phyloP scores from a whole-genome alignment of 2,888 invertebrate genomes.

The Scaeva pyrastri region DNA sequence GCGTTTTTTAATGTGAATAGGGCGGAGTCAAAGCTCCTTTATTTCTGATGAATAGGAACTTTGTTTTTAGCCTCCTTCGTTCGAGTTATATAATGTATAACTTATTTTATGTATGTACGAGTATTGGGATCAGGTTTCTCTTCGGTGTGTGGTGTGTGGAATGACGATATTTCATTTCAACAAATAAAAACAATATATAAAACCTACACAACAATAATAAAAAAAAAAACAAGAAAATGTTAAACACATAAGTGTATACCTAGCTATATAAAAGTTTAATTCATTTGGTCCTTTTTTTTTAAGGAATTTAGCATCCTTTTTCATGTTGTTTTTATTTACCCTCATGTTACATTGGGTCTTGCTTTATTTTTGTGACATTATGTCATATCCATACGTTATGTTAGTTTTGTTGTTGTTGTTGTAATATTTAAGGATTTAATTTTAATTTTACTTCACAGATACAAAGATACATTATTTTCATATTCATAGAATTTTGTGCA shows the following conservation, averaged over 20 bases:
- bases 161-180: conserved; percentile 38
- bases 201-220: too few relatives aligned
- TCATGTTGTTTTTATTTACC: conserved; percentile 68
- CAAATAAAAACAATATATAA: conserved; percentile 33
- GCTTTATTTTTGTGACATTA: conserved; percentile 62
- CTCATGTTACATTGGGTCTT: conserved; percentile 44
- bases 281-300: conserved; percentile 40
- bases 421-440: conserved; percentile 63
- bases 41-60: conserved; percentile 74
- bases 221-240: conserved; percentile 31
- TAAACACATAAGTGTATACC: conserved; percentile 20
- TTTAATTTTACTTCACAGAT: conserved; percentile 48
- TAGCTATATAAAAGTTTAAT: not conserved
- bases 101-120: conserved; percentile 59
- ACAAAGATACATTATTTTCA: conserved; percentile 56
- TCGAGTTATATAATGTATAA: conserved; percentile 31
- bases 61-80: conserved; percentile 68
- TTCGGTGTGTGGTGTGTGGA: conserved; percentile 14
- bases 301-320: conserved; percentile 60
- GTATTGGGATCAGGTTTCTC: conserved; percentile 58
- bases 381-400: conserved; percentile 64
- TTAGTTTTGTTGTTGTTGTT: conserved; percentile 26
- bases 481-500: conserved; percentile 71
- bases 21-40: conserved; percentile 77
- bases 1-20: conserved; percentile 73